These are phyloP conservation scores for Caradrina kadenii DNA, from an alignment of 2,888 invertebrate genomes.

Conservation along the genomic window DNA sequence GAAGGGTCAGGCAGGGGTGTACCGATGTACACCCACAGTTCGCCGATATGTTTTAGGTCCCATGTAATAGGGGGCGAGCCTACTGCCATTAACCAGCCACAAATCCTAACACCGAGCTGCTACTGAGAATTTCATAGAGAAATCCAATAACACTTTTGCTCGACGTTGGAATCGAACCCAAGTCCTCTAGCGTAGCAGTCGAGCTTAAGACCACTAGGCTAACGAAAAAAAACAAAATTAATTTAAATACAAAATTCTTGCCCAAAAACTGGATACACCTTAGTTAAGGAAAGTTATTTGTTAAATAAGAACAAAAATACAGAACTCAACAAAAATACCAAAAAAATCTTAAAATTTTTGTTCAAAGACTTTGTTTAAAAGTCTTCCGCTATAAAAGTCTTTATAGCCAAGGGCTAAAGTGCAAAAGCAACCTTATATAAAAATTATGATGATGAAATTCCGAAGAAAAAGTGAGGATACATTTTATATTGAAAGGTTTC, in stretches of 20 bases:
- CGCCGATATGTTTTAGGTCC: too few species aligned
- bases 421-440: background rate
- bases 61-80: too few species aligned
- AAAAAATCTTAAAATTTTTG: background rate
- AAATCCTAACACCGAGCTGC: too few species aligned
- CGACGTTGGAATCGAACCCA: too few species aligned
- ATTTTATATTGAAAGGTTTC: background rate
- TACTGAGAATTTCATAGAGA: too few species aligned
- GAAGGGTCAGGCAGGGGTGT: too few species aligned
- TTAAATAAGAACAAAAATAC: background rate
- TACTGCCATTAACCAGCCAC: too few species aligned
- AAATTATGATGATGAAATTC: slow-evolving; percentile 32
- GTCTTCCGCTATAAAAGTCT: slow-evolving; percentile 25
- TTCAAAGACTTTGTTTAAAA: background rate
- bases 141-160: too few species aligned
- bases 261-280: background rate
- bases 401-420: slow-evolving; percentile 22
- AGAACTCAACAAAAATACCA: background rate
- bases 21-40: too few species aligned
- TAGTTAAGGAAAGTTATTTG: background rate
- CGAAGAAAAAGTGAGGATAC: background rate
- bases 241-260: background rate
- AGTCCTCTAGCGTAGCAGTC: too few species aligned
- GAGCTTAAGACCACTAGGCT: too few species aligned
- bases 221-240: background rate